Evolutionary conservation across 2,797 vertebrate species (phyloP), one percentile per base, ranked within the genome.

Genomic region (Anisognathus igniventris): DNA sequence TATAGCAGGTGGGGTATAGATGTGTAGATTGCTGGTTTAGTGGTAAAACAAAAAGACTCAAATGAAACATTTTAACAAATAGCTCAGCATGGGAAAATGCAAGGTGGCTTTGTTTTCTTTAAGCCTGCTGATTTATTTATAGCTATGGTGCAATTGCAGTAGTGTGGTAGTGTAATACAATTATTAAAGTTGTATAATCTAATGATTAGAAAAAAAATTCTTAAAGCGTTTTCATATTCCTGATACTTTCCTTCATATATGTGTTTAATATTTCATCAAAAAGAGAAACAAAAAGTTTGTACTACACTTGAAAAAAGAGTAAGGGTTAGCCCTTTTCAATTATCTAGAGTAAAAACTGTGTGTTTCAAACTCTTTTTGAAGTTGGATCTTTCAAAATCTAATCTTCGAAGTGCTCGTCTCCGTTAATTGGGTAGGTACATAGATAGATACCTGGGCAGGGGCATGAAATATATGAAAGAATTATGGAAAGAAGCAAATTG

Each of bases 221-320:
- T 72, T 67, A 57, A 64, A 73, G 6, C 1, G 3, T 50, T 88
- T 86, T 73, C 2, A 0, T 79, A 60, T 66, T 88, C 44, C 21
- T 70, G n/a, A 51, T 72, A 61, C 35, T 87, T 95, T 85, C 37
- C n/a, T 94, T 82, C 53, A 27, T 64, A 64, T 23, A 31, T 28
- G 37, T 42, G n/a, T 82, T 95, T 87, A 94, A 94, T 91, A 86
- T 91, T 93, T 94, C 42, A 96, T 96, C 84, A 91, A 87, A 93
- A 76, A 79, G 60, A 78, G 54, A 62, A 94, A 84, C 54, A 86
- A 80, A 86, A 88, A 58, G 30, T 86, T 90, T 37, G 6, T 66
- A 35, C 16, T 81, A 3, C 17, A 12, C 18, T 64, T 79, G 76
- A 73, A 67, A 84, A 93, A 60, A 42, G 50, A 62, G 22, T 37